These are phyloP conservation scores for Sitobion miscanthi DNA, from an alignment of 1,140 invertebrate genomes.

Conservation along the genomic window DNA sequence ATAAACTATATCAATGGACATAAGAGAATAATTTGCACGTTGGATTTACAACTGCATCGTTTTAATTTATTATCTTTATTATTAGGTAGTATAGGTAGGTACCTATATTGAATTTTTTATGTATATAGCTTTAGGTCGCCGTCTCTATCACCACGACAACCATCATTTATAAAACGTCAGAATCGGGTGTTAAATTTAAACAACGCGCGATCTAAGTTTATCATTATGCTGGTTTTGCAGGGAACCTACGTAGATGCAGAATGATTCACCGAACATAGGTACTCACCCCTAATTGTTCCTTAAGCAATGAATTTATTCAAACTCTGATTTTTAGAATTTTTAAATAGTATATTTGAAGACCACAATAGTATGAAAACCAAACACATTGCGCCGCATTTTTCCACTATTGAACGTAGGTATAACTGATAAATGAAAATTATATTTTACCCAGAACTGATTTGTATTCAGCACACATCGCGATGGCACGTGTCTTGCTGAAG, in stretches of 20 bases:
- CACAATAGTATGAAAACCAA: not conserved
- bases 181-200: not conserved
- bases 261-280: too few species aligned
- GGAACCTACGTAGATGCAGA: too few species aligned
- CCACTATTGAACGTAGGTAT: not conserved
- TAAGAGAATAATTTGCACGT: not conserved
- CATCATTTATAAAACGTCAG: not conserved
- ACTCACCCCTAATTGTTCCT: too few species aligned
- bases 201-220: not conserved
- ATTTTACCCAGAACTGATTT: not conserved
- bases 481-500: not conserved
- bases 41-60: not conserved
- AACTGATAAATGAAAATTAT: not conserved
- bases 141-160: not conserved
- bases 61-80: not conserved
- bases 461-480: not conserved
- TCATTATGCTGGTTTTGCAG: not conserved
- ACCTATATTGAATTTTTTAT: not conserved
- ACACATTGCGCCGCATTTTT: not conserved
- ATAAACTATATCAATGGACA: not conserved
- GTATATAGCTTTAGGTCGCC: too few species aligned
- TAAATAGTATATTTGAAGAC: too few species aligned
- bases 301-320: too few species aligned
- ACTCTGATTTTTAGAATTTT: too few species aligned
- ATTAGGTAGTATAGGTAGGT: too few species aligned